These are phyloP conservation scores for Clunio marinus DNA, from an alignment of 2,888 invertebrate species.

Conservation along the genomic window DNA sequence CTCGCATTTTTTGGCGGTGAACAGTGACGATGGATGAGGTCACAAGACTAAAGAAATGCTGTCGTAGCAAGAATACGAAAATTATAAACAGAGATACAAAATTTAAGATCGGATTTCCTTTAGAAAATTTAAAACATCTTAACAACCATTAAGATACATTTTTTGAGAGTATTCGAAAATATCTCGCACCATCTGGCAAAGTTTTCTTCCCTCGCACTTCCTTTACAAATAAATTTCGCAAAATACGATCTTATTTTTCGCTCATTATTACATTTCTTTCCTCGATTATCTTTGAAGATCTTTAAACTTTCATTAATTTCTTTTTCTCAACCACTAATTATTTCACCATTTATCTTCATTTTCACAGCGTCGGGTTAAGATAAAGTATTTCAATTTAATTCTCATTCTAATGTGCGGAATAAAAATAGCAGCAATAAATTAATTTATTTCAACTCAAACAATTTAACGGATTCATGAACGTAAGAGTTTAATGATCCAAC, in stretches of 20 bases:
- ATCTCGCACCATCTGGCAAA: no score
- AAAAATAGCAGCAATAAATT: not conserved
- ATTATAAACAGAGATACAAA: not conserved
- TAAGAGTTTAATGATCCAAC: constrained; percentile 30
- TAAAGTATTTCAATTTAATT: not conserved
- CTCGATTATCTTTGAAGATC: not conserved
- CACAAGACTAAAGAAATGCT: not conserved
- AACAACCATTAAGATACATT: no score
- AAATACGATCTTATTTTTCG: not conserved
- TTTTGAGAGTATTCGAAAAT: no score
- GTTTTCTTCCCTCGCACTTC: no score
- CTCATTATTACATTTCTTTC: not conserved
- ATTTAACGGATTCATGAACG: not conserved
- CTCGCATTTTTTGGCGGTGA: not conserved
- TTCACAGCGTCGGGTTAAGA: constrained; percentile 8
- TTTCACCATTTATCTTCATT: constrained; percentile 30
- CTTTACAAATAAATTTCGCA: no score
- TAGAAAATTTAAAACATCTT: no score
- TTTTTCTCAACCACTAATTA: constrained; percentile 17
- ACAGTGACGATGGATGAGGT: not conserved
- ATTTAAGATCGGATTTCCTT: constrained; percentile 19
- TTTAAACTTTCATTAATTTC: no score
- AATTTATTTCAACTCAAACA: not conserved
- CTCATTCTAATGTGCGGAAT: not conserved
- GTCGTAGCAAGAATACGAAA: not conserved